phyloP scores from a whole-genome alignment of 2,888 invertebrate species.

The Cerceris rybyensis region DNA sequence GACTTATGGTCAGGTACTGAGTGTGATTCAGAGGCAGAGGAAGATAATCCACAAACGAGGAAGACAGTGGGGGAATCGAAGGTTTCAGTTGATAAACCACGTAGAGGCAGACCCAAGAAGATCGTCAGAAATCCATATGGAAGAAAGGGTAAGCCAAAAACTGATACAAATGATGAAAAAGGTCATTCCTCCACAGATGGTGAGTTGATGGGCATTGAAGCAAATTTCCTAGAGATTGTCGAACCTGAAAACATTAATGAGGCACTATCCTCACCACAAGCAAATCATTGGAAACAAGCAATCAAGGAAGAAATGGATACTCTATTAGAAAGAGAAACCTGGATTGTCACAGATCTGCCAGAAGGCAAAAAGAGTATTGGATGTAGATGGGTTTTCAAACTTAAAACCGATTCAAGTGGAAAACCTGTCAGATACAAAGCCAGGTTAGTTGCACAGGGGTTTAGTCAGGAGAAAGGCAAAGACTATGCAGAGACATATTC shows the following conservation, averaged over 20 bases:
- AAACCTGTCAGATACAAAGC: conserved; percentile 12
- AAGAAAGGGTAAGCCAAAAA: no score
- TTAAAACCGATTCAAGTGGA: conserved; percentile 6
- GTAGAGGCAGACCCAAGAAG: no score
- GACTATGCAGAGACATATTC: conserved; percentile 18
- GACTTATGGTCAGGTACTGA: no score
- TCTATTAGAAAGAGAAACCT: neutral
- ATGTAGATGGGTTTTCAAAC: conserved; percentile 5
- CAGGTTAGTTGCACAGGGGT: conserved; percentile 8
- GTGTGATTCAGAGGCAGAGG: no score
- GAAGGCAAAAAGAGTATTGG: neutral
- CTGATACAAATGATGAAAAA: no score
- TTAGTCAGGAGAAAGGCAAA: neutral
- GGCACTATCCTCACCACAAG: conserved; percentile 8
- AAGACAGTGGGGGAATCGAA: no score
- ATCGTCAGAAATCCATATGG: no score
- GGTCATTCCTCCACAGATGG: no score
- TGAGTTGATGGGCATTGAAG: no score
- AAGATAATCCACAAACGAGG: no score
- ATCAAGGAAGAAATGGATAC: conserved; percentile 11
- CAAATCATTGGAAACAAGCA: neutral
- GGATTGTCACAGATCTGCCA: neutral
- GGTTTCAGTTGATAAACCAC: no score
- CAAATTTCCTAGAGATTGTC: no score
- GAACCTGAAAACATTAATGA: neutral